A percentile compares a stretch with the other conserved stretches of the same genome.
Evolutionary conservation across 30 jellyfish, hydroid and myxozoan species (phyloP).

Genomic region (Turritopsis rubra): DNA sequence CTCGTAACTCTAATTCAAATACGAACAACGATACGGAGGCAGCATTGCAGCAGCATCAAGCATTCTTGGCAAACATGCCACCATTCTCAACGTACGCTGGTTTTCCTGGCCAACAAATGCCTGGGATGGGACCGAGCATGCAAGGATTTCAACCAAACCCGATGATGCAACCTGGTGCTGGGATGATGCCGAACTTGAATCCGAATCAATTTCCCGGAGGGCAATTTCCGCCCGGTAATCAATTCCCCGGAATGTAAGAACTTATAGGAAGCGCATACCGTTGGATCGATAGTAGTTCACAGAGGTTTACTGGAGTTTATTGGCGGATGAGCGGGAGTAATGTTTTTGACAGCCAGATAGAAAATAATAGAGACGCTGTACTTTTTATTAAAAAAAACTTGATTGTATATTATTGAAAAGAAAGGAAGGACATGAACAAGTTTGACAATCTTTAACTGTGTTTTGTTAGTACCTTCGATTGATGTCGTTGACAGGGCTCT

Average conservation of each 20-base stretch:
- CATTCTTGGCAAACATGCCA: constrained; percentile 47
- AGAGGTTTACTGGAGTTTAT: too few relatives aligned
- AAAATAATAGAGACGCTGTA: too few relatives aligned
- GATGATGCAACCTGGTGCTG: constrained; percentile 96
- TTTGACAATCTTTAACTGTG: too few relatives aligned
- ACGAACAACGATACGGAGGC: constrained; percentile 2
- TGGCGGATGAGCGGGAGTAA: too few relatives aligned
- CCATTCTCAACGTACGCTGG: constrained; percentile 63
- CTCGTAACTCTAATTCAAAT: constrained; percentile 26
- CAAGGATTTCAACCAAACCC: constrained; percentile 83
- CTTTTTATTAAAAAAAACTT: too few relatives aligned
- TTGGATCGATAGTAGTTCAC: too few relatives aligned
- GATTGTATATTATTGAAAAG: too few relatives aligned
- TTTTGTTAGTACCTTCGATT: too few relatives aligned
- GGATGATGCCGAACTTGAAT: constrained; percentile 88
- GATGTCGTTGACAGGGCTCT: too few relatives aligned
- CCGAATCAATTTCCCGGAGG: constrained; percentile 88
- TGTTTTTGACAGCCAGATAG: too few relatives aligned
- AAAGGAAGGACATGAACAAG: too few relatives aligned
- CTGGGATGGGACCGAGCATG: constrained; percentile 89
- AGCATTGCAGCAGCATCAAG: constrained; percentile 31
- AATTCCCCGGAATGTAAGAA: constrained; percentile 14
- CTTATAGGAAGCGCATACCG: background rate
- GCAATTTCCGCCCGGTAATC: constrained; percentile 60
- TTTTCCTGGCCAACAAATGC: constrained; percentile 77